Base-by-base conservation (phyloP, 2,797 vertebrate genomes). In the Ptychobarbus kaznakovi region DNA sequence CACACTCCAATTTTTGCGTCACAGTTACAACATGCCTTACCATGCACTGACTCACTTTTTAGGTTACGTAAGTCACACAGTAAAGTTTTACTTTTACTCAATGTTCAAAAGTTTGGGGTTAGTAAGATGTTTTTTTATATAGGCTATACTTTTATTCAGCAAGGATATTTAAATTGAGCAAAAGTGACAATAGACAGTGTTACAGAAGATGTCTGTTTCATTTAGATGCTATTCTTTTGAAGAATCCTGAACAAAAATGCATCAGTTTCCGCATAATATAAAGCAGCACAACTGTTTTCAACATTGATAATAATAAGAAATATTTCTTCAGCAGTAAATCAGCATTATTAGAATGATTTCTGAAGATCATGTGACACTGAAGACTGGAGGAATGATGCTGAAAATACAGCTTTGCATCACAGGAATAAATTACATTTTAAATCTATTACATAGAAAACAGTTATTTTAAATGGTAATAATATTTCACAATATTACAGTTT, bases 301-400 rank as follows among this genome's bases (percentile, higher is more conserved):
- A 10, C 25, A 51, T 0, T 35, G 46, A 74, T 51, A 18, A 73
- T 4, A 51, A 18, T 11, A 10, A 3, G 13, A 32, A 32, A 65
- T 65, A 3, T 65, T 15, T 63, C 12, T 63, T 63, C 3, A 63
- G 25, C 25, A 63, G 12, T 0, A 63, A 28, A 61, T 61, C 58
- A 13, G 58, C 0, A 28, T 18, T 18, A 51, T 74, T 32, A 74
- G 0, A 20, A 20, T 74, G 25, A 51, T 51, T 51, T 74, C 4
- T 32, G 72, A 74, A 74, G 46, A 32, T 49, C 25, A 74, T 49
- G 72, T 49, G 70, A 73, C 42, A 28, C 44, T 73, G 42, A 72
- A 15, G 22, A 46, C 12, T 28, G 69, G 12, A 44, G 42, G 9
- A 28, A 73, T 18, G 44, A 73, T 49, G 70, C n/a, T 73, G 42